Conservation (phyloP, 1,140 invertebrate species). For the Pachypeltis micranthus region DNA sequence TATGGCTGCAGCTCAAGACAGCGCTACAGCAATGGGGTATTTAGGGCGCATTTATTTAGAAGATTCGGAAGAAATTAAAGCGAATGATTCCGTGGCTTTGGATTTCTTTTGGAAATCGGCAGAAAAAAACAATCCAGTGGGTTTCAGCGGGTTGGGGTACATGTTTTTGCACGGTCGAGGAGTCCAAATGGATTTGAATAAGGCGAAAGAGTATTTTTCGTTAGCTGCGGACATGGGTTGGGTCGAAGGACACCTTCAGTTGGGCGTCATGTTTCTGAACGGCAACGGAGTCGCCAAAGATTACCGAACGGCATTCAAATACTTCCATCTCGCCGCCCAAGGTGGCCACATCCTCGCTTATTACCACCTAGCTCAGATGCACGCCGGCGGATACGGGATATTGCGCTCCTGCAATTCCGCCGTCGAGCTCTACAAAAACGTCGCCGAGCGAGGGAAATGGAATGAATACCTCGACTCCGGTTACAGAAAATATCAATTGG, state of each 20-base stretch:
- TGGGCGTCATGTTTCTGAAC: constrained; percentile 96
- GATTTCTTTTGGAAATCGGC: constrained; percentile 90
- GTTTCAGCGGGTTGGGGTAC: constrained; percentile 86
- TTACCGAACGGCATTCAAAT: constrained; percentile 90
- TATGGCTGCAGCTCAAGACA: constrained; percentile 85
- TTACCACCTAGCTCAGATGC: constrained; percentile 97
- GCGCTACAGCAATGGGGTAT: constrained; percentile 88
- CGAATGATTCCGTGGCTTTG: constrained; percentile 78
- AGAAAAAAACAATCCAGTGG: constrained; percentile 88
- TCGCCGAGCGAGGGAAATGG: constrained; percentile 92
- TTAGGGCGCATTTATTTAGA: constrained; percentile 93
- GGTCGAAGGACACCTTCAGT: constrained; percentile 92
- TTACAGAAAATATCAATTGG: constrained; percentile 53
- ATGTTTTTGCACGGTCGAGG: constrained; percentile 94
- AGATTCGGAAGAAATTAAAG: constrained; percentile 80
- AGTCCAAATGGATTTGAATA: constrained; percentile 74
- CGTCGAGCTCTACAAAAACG: constrained; percentile 89
- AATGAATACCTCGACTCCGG: constrained; percentile 73
- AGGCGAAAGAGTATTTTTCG: constrained; percentile 86
- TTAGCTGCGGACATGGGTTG: constrained; percentile 80
- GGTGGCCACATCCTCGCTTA: constrained; percentile 91
- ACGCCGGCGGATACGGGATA: constrained; percentile 90
- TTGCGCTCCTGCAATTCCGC: constrained; percentile 80
- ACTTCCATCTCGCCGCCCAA: constrained; percentile 91
- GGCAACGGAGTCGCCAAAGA: constrained; percentile 81